A percentile compares a stretch with the other conserved stretches of the same genome.
These are phyloP conservation scores for Nymphalis c-album DNA, from an alignment of 2,888 invertebrate species.

Conservation along the genomic window DNA sequence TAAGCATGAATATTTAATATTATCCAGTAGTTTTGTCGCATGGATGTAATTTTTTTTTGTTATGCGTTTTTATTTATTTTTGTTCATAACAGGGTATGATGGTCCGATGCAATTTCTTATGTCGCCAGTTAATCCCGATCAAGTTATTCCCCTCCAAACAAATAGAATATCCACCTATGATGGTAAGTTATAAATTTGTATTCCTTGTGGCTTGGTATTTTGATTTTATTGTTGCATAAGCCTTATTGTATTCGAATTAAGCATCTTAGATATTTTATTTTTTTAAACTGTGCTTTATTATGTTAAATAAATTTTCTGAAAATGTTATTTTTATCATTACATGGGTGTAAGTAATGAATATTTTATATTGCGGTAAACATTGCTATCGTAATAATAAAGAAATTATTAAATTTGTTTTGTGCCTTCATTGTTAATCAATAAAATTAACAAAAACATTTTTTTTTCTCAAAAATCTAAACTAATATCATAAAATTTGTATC, in stretches of 20 bases:
- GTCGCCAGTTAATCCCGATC: conserved; percentile 90
- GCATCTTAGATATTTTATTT: no score
- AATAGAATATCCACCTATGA: conserved; percentile 79
- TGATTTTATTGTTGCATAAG: conserved; percentile 1
- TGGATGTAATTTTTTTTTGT: conserved; percentile 54
- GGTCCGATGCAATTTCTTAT: conserved; percentile 93
- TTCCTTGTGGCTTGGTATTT: conserved; percentile 19
- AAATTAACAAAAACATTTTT: no score
- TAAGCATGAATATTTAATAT: conserved; percentile 31
- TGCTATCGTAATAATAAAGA: no score
- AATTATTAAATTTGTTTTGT: no score
- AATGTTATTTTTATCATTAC: no score
- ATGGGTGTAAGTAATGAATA: no score
- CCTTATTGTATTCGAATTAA: not conserved
- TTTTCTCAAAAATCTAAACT: no score
- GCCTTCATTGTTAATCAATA: no score
- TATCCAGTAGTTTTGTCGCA: conserved; percentile 38
- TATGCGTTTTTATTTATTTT: conserved; percentile 51
- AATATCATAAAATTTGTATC: no score
- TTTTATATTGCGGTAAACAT: no score
- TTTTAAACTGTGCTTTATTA: no score
- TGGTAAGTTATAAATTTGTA: conserved; percentile 61
- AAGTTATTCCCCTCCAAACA: conserved; percentile 83
- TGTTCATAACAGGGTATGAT: conserved; percentile 85
- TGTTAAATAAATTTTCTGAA: no score